These are phyloP conservation scores for Drosophila ficusphila DNA, from an alignment of 1,140 invertebrate genomes.

Conservation along the genomic window DNA sequence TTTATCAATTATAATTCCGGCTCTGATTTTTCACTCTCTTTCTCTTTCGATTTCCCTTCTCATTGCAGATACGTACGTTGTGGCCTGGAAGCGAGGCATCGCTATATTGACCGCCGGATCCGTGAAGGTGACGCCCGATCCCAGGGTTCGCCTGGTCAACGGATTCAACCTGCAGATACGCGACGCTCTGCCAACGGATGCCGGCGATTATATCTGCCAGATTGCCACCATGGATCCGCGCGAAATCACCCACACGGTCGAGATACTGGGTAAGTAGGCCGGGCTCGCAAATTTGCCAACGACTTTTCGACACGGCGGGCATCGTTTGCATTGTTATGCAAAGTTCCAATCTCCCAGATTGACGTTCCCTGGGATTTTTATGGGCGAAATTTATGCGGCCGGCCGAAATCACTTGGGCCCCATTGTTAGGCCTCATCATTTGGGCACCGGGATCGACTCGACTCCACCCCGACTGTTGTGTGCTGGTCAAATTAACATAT, in stretches of 20 bases:
- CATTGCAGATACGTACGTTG: conserved; percentile 84
- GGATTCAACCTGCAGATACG: conserved; percentile 86
- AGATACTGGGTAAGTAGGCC: conserved; percentile 86
- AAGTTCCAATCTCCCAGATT: conserved; percentile 50
- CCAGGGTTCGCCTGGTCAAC: conserved; percentile 85
- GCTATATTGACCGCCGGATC: conserved; percentile 86
- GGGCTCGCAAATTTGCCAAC: conserved; percentile 29
- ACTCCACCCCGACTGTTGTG: conserved; percentile 40
- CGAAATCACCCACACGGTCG: conserved; percentile 86
- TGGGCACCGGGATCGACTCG: conserved; percentile 15
- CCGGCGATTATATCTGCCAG: conserved; percentile 87
- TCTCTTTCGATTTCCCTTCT: conserved; percentile 3
- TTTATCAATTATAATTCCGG: conserved; percentile 56
- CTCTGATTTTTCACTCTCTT: conserved; percentile 19
- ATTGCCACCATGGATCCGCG: conserved; percentile 86
- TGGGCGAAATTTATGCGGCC: conserved; percentile 69
- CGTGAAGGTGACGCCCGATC: conserved; percentile 86
- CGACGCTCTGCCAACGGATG: conserved; percentile 86
- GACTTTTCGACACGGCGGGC: conserved; percentile 28
- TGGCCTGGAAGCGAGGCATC: conserved; percentile 86
- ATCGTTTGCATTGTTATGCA: conserved; percentile 71
- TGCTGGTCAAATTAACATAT: conserved; percentile 73
- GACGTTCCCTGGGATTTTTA: conserved; percentile 58
- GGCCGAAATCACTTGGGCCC: conserved; percentile 76
- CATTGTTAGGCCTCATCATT: conserved; percentile 75